These are phyloP conservation scores for Gallinago undulata DNA, from an alignment of 2,113 vertebrate genomes.

Conservation along the genomic window DNA sequence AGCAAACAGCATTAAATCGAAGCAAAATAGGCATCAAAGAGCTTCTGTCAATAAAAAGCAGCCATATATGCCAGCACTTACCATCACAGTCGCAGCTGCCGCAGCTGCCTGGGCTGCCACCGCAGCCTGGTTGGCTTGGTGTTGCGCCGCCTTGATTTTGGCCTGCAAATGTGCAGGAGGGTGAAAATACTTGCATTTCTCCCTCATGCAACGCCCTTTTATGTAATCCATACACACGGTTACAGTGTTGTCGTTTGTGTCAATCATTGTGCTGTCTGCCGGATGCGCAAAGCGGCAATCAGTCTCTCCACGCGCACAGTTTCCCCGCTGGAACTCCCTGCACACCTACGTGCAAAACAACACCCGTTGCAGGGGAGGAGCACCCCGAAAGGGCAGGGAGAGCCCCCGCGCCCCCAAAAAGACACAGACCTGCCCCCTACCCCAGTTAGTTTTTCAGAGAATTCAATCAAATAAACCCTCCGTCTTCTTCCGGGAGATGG, in stretches of 20 bases:
- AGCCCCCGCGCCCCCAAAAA: neutral
- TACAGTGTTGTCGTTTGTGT: conserved; percentile 95
- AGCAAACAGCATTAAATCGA: conserved; percentile 42
- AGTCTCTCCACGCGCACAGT: conserved; percentile 93
- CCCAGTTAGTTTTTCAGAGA: accelerated
- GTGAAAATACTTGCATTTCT: conserved; percentile 99
- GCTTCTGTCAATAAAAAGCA: conserved; percentile 40
- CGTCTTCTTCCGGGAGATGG: neutral
- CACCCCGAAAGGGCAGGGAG: neutral
- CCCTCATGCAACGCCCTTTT: conserved; percentile 98
- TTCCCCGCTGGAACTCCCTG: conserved; percentile 95
- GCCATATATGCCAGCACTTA: conserved; percentile 80
- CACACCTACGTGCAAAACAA: conserved; percentile 82
- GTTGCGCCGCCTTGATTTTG: conserved; percentile 97
- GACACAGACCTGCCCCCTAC: neutral
- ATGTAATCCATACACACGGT: conserved; percentile 99
- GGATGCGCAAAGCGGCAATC: conserved; percentile 97
- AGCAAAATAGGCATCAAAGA: conserved; percentile 44
- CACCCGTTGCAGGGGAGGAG: conserved; percentile 41
- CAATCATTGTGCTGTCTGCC: conserved; percentile 95
- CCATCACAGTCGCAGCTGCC: conserved; percentile 91
- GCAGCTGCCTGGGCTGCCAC: conserved; percentile 89
- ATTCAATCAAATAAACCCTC: neutral
- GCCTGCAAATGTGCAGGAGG: conserved; percentile 98
- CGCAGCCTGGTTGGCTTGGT: conserved; percentile 92